Conservation (phyloP, 2,888 invertebrate species). For the Keiferia lycopersicella region DNA sequence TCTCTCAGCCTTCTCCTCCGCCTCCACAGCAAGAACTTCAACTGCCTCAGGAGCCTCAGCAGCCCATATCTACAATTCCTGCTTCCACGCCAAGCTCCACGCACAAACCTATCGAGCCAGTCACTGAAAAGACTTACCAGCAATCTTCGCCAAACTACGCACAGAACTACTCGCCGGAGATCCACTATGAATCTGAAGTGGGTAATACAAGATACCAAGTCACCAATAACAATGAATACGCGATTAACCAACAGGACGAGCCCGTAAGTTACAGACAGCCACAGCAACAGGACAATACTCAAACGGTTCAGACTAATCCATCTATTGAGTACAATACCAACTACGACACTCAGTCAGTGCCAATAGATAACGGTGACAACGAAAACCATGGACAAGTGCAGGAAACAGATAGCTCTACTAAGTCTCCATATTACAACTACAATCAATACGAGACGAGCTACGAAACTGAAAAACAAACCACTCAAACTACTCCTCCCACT, state of each 20-base stretch:
- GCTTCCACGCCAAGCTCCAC: slow-evolving; percentile 39
- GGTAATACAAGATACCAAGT: slow-evolving; percentile 55
- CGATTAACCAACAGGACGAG: slow-evolving; percentile 48
- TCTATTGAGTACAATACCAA: slow-evolving; percentile 46
- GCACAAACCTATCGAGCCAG: slow-evolving; percentile 47
- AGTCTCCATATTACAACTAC: slow-evolving; percentile 46
- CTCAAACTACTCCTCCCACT: slow-evolving; percentile 55
- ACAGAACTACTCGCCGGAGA: slow-evolving; percentile 68
- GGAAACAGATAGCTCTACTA: slow-evolving; percentile 42
- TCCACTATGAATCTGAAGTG: slow-evolving; percentile 64
- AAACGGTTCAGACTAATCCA: slow-evolving; percentile 31
- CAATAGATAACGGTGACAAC: slow-evolving; percentile 46
- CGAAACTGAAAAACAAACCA: slow-evolving; percentile 39
- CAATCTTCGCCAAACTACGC: slow-evolving; percentile 58
- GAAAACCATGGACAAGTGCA: slow-evolving; percentile 43
- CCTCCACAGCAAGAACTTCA: slow-evolving; percentile 7
- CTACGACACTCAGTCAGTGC: slow-evolving; percentile 45
- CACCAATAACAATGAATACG: slow-evolving; percentile 48
- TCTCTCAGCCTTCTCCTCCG: slow-evolving; percentile 11
- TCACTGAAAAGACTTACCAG: slow-evolving; percentile 53
- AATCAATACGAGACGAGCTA: slow-evolving; percentile 52
- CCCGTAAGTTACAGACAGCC: slow-evolving; percentile 29
- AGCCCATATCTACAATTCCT: slow-evolving; percentile 43
- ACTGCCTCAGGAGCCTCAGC: slow-evolving; percentile 34
- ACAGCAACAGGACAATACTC: slow-evolving; percentile 16